phyloP scores from a whole-genome alignment of 2,888 invertebrate genomes.

The Schrankia costaestrigalis region DNA sequence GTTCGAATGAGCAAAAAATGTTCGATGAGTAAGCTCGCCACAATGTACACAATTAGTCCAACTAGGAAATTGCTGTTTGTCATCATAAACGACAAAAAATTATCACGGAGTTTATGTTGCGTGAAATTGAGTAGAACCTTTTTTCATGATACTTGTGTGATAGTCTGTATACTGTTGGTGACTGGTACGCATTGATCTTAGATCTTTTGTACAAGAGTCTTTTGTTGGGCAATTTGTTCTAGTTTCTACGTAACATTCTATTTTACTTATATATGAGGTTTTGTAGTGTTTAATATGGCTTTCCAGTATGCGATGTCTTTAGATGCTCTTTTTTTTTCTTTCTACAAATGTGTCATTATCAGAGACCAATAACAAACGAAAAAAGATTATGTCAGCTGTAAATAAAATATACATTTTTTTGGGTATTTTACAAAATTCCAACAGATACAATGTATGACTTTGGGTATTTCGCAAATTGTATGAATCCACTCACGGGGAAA shows the following conservation, averaged over 20 bases:
- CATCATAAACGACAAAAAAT: constrained; percentile 70
- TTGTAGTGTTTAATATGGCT: no score
- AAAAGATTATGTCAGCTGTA: no score
- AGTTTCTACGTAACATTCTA: constrained; percentile 16
- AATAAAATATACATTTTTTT: no score
- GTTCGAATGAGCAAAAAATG: constrained; percentile 55
- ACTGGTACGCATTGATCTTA: constrained; percentile 7
- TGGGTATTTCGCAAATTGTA: no score
- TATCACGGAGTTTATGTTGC: constrained; percentile 70
- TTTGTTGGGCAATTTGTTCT: constrained; percentile 21
- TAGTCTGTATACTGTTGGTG: constrained; percentile 21
- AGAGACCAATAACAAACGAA: no score
- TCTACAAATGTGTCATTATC: neutral
- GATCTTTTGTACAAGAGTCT: constrained; percentile 15
- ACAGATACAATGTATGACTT: no score
- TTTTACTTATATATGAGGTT: no score
- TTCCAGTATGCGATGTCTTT: neutral
- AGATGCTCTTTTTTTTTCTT: neutral
- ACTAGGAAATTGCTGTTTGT: constrained; percentile 68
- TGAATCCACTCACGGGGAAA: no score
- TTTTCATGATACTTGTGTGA: constrained; percentile 42
- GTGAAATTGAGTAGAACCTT: constrained; percentile 70
- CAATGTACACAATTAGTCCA: constrained; percentile 60
- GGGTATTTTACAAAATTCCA: no score
- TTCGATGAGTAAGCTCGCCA: constrained; percentile 54